phyloP scores from a whole-genome alignment of 1,140 invertebrate species.

The Notospermus geniculatus region DNA sequence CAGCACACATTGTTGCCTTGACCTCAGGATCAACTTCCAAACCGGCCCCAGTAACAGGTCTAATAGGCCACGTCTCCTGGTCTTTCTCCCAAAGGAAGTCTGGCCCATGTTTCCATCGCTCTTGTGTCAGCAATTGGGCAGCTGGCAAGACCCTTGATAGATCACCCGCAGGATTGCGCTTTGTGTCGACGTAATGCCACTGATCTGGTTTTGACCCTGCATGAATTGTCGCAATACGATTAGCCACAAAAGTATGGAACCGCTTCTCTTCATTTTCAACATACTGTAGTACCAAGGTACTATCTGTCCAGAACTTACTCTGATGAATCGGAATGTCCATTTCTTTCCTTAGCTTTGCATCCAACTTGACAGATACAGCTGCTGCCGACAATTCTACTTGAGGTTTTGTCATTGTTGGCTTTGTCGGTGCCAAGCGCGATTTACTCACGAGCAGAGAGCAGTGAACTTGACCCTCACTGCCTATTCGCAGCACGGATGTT shows the following conservation, averaged over 20 bases:
- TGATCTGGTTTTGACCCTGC: neutral
- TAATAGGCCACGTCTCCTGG: neutral
- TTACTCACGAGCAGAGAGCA: slow-evolving; percentile 7
- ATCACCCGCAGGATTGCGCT: slow-evolving; percentile 24
- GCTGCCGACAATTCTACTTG: slow-evolving; percentile 15
- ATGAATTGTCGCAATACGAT: slow-evolving; percentile 3
- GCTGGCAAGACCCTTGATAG: slow-evolving; percentile 1
- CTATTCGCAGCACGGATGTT: no score
- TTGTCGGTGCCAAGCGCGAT: slow-evolving; percentile 12
- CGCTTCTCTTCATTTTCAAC: slow-evolving; percentile 3
- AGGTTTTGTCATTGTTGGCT: slow-evolving; percentile 9
- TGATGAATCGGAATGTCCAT: slow-evolving; percentile 2
- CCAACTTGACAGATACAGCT: neutral
- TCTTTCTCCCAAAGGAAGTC: neutral
- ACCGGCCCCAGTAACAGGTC: neutral
- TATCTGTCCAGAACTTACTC: no score
- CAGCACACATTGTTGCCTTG: no score
- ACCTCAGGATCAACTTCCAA: neutral
- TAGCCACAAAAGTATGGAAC: slow-evolving; percentile 3
- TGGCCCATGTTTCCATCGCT: neutral
- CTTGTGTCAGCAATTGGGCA: neutral
- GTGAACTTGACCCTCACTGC: no score
- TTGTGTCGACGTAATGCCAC: neutral
- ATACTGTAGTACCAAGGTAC: no score
- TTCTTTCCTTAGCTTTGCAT: slow-evolving; percentile 5